Conservation (phyloP, 35 echinoderm and acorn worm genomes). For the Acanthaster planci region DNA sequence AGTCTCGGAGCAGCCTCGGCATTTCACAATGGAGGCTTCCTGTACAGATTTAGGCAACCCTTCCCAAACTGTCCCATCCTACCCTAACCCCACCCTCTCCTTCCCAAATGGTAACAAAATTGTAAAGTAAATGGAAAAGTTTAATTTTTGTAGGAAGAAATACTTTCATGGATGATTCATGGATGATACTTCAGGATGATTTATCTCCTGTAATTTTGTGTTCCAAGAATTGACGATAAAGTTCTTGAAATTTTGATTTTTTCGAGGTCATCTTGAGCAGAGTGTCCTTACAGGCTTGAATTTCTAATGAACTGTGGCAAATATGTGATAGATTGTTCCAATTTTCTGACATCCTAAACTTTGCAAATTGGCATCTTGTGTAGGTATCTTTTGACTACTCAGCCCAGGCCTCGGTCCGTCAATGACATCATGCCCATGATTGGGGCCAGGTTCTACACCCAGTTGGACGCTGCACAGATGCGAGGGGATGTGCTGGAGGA, state of each 20-base stretch:
- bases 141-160: no score
- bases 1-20: conserved; percentile 27
- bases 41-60: not conserved
- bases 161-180: no score
- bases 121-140: no score
- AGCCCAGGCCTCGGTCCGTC: conserved; percentile 77
- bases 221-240: no score
- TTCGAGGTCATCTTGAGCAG: no score
- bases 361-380: not conserved
- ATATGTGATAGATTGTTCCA: not conserved
- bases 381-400: conserved; percentile 89
- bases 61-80: no score
- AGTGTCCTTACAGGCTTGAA: not conserved
- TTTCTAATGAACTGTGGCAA: not conserved
- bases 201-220: no score
- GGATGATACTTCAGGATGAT: no score
- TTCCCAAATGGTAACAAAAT: no score
- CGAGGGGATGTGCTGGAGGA: conserved; percentile 82
- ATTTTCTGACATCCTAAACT: not conserved
- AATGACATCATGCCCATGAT: conserved; percentile 99
- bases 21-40: not conserved
- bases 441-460: conserved; percentile 96
- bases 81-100: no score
- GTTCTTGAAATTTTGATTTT: no score
- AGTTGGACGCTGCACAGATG: conserved; percentile 88